Percentiles rank a stretch among this genome's conserved stretches.
Evolutionary conservation across 2,113 vertebrate species (phyloP).

Genomic region (Triplophysa rosa): DNA sequence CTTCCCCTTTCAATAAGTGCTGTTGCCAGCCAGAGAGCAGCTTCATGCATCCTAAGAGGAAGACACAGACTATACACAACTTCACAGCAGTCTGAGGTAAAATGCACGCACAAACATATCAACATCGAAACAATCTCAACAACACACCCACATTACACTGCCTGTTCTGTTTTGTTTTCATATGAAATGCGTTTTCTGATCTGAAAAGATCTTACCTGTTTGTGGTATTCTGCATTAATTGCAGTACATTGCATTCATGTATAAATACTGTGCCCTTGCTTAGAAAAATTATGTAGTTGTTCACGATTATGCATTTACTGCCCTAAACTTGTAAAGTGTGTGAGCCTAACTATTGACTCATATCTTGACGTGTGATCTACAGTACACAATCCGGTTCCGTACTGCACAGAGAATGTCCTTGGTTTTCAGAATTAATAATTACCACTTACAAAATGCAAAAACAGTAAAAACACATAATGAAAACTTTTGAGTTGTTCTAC

Average conservation of each 20-base stretch:
- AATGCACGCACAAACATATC: background rate
- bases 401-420: background rate
- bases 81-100: constrained; percentile 21
- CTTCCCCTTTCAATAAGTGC: constrained; percentile 55
- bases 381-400: background rate
- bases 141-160: background rate
- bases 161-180: background rate
- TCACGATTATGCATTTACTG: background rate
- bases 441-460: background rate
- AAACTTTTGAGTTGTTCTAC: background rate
- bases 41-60: constrained; percentile 8
- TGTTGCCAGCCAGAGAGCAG: constrained; percentile 7
- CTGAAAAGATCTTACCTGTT: background rate
- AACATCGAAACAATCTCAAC: background rate
- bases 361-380: background rate
- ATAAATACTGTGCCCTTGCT: background rate
- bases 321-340: background rate
- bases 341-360: background rate
- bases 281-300: background rate
- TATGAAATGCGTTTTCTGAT: background rate
- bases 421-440: background rate
- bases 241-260: background rate
- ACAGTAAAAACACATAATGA: background rate
- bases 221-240: background rate
- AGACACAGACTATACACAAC: background rate